Evolutionary conservation across 2,888 invertebrate species (phyloP), one percentile per base, ranked within the genome.

Genomic region (Terebella lapidaria): DNA sequence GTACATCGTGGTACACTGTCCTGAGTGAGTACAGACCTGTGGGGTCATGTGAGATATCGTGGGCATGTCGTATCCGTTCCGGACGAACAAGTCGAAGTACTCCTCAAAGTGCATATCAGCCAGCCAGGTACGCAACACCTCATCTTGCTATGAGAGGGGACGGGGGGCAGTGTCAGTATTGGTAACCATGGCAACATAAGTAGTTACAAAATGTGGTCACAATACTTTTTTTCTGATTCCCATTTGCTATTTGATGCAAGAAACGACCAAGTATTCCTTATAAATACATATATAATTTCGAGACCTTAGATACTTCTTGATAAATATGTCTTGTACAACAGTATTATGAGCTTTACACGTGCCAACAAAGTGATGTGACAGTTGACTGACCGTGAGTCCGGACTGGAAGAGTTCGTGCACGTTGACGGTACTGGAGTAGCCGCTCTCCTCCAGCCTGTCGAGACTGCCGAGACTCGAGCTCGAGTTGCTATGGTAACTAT

Each of bases 31-130:
- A 35, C 42, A 35, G 46, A 84, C 94, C 83, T 97, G 96, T 0
- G 99, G 97, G 18, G 97, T 99, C 94, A 97, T 96, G 71, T 95
- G 86, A n/a, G 95, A 92, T 75, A 97, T 93, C 1, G 97, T 97
- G 27, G 94, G 90, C 83, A 99, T 87, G 83, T 99, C 97, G 81
- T 99, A 99, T 42, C 97, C 97, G 18, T 96, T 94, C 47, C 91
- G 88, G 65, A 92, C 87, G 82, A 99, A 97, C 61, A 94, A 86
- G 54, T 90, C 87, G 68, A 92, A 91, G 83, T 97, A 97, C 79
- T 95, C 94, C 77, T 94, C 94, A 84, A 92, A 92, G 76, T 91
- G 90, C 47, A 97, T 86, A 76, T 94, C 94, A 62, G 91, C 87
- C 76, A 99, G 84, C 94, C 97, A 99, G 64, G 90, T 81, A 89